Evolutionary conservation across 2,113 vertebrate genomes (phyloP).

Genomic region (Seriola aureovittata): DNA sequence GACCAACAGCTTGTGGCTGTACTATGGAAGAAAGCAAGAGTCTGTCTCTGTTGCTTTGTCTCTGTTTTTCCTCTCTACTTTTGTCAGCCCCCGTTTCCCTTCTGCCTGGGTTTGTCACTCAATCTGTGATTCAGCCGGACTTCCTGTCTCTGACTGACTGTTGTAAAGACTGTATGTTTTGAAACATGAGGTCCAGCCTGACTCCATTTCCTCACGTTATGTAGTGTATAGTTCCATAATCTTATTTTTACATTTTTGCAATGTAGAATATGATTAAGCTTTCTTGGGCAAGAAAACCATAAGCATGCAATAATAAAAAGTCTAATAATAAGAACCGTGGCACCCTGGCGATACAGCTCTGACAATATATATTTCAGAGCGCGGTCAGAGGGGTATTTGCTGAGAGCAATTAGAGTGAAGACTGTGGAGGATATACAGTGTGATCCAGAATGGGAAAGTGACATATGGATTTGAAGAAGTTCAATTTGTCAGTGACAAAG

Average conservation of each 20-base stretch:
- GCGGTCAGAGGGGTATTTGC: slow-evolving; percentile 2
- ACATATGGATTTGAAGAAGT: slow-evolving; percentile 3
- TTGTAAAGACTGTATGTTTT: slow-evolving; percentile 52
- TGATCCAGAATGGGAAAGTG: background rate
- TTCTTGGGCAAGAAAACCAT: background rate
- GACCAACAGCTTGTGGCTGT: slow-evolving; percentile 80
- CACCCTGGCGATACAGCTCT: background rate
- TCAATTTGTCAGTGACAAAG: slow-evolving; percentile 4
- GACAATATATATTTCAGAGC: slow-evolving; percentile 10
- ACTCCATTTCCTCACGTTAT: background rate
- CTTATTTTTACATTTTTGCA: background rate
- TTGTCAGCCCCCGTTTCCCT: slow-evolving; percentile 53
- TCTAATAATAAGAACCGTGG: background rate
- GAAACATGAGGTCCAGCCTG: slow-evolving; percentile 21
- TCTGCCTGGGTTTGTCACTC: slow-evolving; percentile 63
- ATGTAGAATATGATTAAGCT: background rate
- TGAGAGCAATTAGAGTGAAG: background rate
- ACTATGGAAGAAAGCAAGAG: slow-evolving; percentile 72
- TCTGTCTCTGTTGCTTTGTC: slow-evolving; percentile 63
- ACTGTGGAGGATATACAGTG: background rate
- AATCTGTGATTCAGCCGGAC: slow-evolving; percentile 55
- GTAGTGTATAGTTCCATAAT: background rate
- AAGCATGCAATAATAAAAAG: background rate
- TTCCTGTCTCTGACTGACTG: slow-evolving; percentile 42
- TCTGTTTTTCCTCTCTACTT: slow-evolving; percentile 68